A percentile compares a stretch with the other conserved stretches of the same genome.
Evolutionary conservation across 2,888 invertebrate genomes (phyloP).

Genomic region (Yponomeuta evonymella): DNA sequence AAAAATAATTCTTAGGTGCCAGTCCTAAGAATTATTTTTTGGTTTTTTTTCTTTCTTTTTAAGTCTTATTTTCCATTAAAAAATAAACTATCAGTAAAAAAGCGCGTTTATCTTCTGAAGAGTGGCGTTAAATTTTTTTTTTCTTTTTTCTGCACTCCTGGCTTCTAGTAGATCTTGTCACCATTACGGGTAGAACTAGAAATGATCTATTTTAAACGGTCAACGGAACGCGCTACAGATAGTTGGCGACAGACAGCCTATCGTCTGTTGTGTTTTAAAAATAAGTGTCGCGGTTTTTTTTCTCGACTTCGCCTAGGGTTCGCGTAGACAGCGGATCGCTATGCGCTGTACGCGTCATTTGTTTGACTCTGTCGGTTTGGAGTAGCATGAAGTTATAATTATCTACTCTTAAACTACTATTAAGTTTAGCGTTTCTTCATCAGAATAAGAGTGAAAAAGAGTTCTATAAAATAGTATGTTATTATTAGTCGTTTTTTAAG

Average conservation of each 20-base stretch:
- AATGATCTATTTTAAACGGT: slow-evolving; percentile 53
- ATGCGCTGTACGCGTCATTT: background rate
- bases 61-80: too few species aligned
- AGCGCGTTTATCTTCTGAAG: background rate
- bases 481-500: too few species aligned
- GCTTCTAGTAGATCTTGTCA: slow-evolving; percentile 40
- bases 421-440: background rate
- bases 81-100: background rate
- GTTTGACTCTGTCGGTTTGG: background rate
- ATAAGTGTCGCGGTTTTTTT: slow-evolving; percentile 35
- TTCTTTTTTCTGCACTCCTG: background rate
- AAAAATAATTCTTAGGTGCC: too few species aligned
- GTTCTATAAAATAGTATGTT: too few species aligned
- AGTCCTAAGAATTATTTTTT: too few species aligned
- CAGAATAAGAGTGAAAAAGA: background rate
- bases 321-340: background rate
- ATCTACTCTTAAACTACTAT: too few species aligned
- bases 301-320: background rate
- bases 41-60: background rate
- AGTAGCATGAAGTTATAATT: background rate
- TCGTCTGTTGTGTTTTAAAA: slow-evolving; percentile 63
- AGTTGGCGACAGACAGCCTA: slow-evolving; percentile 60
- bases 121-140: background rate
- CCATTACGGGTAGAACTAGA: slow-evolving; percentile 51
- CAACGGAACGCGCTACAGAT: slow-evolving; percentile 53